These are phyloP conservation scores for Phrynosoma platyrhinos DNA, from an alignment of 2,113 vertebrate genomes.

Conservation along the genomic window DNA sequence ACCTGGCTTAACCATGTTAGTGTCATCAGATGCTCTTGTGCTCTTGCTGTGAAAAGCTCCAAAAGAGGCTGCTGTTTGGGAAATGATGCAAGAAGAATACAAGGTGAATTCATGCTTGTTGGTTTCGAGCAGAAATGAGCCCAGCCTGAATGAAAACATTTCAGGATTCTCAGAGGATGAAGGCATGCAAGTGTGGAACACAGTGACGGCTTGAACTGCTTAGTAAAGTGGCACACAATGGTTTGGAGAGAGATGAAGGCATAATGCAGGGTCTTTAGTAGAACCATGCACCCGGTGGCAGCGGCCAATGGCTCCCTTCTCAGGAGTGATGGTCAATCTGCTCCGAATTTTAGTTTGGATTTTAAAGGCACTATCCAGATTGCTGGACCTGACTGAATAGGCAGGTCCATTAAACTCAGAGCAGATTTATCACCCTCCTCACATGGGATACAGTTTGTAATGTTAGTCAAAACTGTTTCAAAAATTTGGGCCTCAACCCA, in stretches of 20 bases:
- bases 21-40: not conserved
- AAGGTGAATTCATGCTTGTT: not conserved
- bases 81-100: not conserved
- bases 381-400: no score
- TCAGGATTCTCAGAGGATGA: not conserved
- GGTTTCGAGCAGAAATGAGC: not conserved
- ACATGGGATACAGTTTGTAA: no score
- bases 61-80: not conserved
- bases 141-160: not conserved
- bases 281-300: no score
- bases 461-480: no score
- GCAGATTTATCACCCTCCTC: no score
- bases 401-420: no score
- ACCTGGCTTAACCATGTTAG: not conserved
- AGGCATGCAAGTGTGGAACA: not conserved
- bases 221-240: not conserved
- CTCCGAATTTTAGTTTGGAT: no score
- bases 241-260: not conserved
- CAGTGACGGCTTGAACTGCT: not conserved
- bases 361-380: no score
- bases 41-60: not conserved
- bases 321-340: no score
- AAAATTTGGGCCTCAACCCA: no score
- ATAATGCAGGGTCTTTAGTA: no score
- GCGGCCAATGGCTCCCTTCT: no score